Base-by-base conservation (phyloP, 2,797 vertebrate genomes). In the Bradypodion ventrale region DNA sequence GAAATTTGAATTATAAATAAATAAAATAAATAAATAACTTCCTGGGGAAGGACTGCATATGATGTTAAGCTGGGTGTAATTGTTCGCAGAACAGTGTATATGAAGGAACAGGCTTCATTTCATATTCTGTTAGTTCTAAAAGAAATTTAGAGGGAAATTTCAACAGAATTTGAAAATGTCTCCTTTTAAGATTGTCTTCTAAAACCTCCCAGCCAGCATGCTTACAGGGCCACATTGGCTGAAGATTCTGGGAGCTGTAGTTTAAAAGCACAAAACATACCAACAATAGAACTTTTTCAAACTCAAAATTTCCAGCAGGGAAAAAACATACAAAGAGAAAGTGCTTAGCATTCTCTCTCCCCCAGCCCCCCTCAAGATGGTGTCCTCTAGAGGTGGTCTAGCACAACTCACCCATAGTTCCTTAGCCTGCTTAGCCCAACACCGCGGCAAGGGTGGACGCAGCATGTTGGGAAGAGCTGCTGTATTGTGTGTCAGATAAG, bases 401-500 rank as follows among this genome's bases (percentile, higher is more conserved):
- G 25, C 15, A n/a, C 63, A 65, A n/a, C 7, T 5, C 52, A 56
- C 1, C n/a, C 12, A 23, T 13, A 13, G 19, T 40, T 23, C 35
- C 7, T 37, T 40, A 23, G 5, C 32, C 66, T 21, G 32, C 32
- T 37, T 21, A 35, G 32, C 27, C 40, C 10, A 29, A 44, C 25
- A 29, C n/a, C 2, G 69, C 21, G 25, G 25, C n/a, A n/a, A n/a
- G n/a, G n/a, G n/a, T n/a, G 40, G 9, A 25, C 10, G 10, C 25
- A 7, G 15, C 25, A 42, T 8, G 15, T 23, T 72, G 5, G 37
- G 29, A 40, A 44, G 10, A 12, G 15, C 12, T 13, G 32, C 66
- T 68, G 37, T 9, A 0, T 1, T n/a, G 8, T 0, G 0, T 62
- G 83, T 37, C 16, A 32, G 78, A 59, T 3, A 40, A 66, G 15